Evolutionary conservation across 2,113 vertebrate species (phyloP).

Genomic region (Urocynchramus pylzowi): DNA sequence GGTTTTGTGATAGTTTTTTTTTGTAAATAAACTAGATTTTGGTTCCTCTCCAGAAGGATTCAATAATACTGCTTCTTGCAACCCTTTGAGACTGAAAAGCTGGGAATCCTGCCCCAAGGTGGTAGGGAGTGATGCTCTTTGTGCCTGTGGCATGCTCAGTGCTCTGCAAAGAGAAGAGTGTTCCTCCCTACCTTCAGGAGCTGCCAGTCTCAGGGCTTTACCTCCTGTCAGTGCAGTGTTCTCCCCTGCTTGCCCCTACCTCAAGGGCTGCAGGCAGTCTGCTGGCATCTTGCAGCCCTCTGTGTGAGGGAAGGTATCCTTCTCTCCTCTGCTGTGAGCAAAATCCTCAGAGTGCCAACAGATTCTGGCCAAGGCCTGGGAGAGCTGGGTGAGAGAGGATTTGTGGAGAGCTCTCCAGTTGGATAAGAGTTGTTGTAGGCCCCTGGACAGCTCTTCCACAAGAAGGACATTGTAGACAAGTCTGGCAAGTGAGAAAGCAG

Average conservation of each 20-base stretch:
- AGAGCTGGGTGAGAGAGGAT: background rate
- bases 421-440: background rate
- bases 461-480: background rate
- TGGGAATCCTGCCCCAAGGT: background rate
- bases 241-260: background rate
- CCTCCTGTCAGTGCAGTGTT: background rate
- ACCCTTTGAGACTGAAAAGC: background rate
- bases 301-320: background rate
- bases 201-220: background rate
- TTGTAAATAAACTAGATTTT: slow-evolving; percentile 23
- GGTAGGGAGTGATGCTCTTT: rapidly evolving
- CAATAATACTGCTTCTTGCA: background rate
- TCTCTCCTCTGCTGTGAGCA: background rate
- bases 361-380: background rate
- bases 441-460: background rate
- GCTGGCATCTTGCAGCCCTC: background rate
- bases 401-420: background rate
- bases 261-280: background rate
- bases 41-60: background rate
- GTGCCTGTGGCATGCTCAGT: background rate
- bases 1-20: background rate
- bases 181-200: background rate
- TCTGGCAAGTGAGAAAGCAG: background rate
- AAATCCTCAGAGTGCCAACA: background rate
- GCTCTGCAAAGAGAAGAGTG: background rate